Conservation (phyloP, 2,888 invertebrate species). For the Lordiphosa andalusiaca region DNA sequence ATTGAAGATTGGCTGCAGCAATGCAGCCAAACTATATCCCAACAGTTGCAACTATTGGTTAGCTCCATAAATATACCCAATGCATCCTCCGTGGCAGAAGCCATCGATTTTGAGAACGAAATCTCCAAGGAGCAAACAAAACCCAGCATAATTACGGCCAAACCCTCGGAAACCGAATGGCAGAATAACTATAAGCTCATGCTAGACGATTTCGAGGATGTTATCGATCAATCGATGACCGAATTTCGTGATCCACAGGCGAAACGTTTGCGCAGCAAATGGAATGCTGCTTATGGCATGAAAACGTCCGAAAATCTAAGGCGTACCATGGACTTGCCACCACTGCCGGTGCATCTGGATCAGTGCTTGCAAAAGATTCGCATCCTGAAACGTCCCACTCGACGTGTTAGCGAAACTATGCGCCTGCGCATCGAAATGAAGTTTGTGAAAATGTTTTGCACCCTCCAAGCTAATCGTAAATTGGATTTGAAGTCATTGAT, state of each 20-base stretch:
- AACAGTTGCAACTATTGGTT: conserved; percentile 4
- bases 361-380: conserved; percentile 30
- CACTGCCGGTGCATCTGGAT: conserved; percentile 15
- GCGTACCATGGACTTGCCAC: conserved; percentile 23
- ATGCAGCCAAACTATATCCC: conserved; percentile 9
- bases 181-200: conserved; percentile 16
- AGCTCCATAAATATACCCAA: not conserved
- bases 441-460: conserved; percentile 19
- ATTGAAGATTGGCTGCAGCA: conserved; percentile 24
- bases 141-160: not conserved
- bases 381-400: conserved; percentile 27
- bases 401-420: conserved; percentile 8
- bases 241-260: conserved; percentile 31
- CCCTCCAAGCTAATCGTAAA: conserved; percentile 13
- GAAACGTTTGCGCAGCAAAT: conserved; percentile 15
- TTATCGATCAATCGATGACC: conserved; percentile 23
- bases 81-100: not conserved
- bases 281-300: not conserved
- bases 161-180: conserved; percentile 12
- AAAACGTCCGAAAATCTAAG: conserved; percentile 4
- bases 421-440: conserved; percentile 24
- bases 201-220: conserved; percentile 23
- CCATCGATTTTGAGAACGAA: conserved; percentile 16
- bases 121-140: conserved; percentile 9
- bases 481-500: conserved; percentile 16